Evolutionary conservation across 1,140 invertebrate genomes (phyloP), one percentile per base, ranked within the genome.

Genomic region (Cataglyphis hispanica): DNA sequence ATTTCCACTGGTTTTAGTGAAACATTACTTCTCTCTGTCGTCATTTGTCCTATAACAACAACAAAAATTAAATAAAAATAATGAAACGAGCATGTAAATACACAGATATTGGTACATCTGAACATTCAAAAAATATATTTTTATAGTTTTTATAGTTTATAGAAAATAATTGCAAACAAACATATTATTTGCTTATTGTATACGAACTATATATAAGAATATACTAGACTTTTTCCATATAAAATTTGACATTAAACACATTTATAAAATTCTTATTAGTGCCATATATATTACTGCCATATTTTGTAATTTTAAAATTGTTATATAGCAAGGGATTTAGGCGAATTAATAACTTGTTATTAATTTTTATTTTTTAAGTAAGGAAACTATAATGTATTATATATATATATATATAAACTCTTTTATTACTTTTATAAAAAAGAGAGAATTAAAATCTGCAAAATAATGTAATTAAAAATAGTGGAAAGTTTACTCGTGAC

Each of bases 31-130:
- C 27, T 13, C 31, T 56, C 40, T 27, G 34, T 16, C 16, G 2
- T 16, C 10, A 43, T 60, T 16, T 1, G 25, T 80, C 0, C 87
- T 89, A 60, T 22, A 84, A 89, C 13, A 5, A 60, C n/a, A 83
- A 34, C n/a, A 58, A 43, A 66, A 22, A 22, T 50, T 34, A 22
- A 6, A 37, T 19, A 13, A 61, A 5, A 8, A 31, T 27, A 4
- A 77, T 27, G 0, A 60, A 2, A 22, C 25, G 2, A 43, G 8
- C 0, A 60, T 58, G 25, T n/a, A 19, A 13, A 27, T 56, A 25
- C 8, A 40, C 25, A 58, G 31, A 22, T 10, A 22, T 8, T 10
- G n/a, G 22, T 56, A 58, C 19, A 50, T 19, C 13, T 16, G 13
- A 50, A 19, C 19, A 6, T 50, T 50, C 16, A 50, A 50, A 50